phyloP scores from a whole-genome alignment of 2,888 invertebrate species.

The Eurytoma adleriae region DNA sequence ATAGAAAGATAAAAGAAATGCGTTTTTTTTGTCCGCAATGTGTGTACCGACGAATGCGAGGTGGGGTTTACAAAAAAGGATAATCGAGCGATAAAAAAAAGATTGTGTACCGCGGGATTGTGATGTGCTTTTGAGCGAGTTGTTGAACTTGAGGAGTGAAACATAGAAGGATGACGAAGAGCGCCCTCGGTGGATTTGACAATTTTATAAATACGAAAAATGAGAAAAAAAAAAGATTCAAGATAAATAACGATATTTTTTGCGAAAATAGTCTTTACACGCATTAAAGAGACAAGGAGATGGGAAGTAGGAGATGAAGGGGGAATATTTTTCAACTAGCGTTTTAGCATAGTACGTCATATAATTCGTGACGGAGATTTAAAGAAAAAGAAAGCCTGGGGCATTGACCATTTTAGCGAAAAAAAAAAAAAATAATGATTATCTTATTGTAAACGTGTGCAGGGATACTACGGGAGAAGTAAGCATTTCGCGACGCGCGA shows the following conservation, averaged over 20 bases:
- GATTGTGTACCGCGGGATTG: constrained; percentile 26
- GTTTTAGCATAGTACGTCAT: constrained; percentile 57
- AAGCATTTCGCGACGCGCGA: constrained; percentile 31
- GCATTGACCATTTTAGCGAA: constrained; percentile 59
- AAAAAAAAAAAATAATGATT: constrained; percentile 33
- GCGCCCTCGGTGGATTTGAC: constrained; percentile 62
- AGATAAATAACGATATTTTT: constrained; percentile 69
- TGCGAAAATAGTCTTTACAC: constrained; percentile 69
- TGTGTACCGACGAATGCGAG: neutral
- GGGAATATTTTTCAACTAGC: constrained; percentile 68
- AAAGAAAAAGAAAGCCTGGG: constrained; percentile 47
- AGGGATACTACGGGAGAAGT: constrained; percentile 47
- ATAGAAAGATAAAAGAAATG: neutral
- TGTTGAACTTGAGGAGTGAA: constrained; percentile 46
- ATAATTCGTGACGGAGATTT: constrained; percentile 44
- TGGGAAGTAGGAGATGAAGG: constrained; percentile 33
- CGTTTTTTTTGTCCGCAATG: constrained; percentile 25
- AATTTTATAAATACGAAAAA: constrained; percentile 70
- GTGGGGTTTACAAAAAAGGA: constrained; percentile 7
- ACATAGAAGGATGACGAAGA: constrained; percentile 18
- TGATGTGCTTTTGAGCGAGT: constrained; percentile 43
- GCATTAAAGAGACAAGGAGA: constrained; percentile 33
- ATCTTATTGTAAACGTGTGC: constrained; percentile 49
- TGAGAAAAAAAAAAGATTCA: constrained; percentile 45
- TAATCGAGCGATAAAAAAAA: constrained; percentile 26